These are phyloP conservation scores for Capricornis sumatraensis DNA, from an alignment of 2,113 vertebrate species.

Conservation along the genomic window DNA sequence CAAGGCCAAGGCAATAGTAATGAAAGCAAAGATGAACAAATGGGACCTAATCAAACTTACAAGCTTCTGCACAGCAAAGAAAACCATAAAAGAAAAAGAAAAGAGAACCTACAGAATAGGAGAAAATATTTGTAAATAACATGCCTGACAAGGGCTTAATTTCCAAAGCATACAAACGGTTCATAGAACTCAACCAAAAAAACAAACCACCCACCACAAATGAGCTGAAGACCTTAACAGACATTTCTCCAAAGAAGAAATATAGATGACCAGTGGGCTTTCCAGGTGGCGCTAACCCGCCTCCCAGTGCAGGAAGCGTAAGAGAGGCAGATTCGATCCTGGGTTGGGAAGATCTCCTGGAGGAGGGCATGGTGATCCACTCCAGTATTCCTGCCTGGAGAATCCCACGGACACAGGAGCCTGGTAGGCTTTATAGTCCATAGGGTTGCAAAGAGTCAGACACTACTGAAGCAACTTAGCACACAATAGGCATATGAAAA, in stretches of 20 bases:
- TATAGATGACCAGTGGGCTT: neutral
- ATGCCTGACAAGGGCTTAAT: neutral
- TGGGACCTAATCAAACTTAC: neutral
- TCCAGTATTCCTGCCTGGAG: neutral
- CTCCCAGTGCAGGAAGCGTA: neutral
- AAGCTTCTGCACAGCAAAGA: neutral
- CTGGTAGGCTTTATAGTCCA: neutral
- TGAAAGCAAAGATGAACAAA: neutral
- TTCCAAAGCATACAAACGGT: neutral
- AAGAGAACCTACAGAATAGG: neutral
- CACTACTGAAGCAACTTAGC: neutral
- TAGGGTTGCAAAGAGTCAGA: neutral
- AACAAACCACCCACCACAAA: neutral
- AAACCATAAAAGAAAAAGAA: neutral
- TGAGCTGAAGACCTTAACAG: neutral
- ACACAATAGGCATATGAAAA: neutral
- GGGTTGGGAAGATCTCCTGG: neutral
- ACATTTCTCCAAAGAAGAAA: neutral
- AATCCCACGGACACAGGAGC: neutral
- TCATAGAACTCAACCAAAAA: neutral
- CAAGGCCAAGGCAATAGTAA: neutral
- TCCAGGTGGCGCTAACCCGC: accelerated
- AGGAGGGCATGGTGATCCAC: neutral
- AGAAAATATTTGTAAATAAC: neutral
- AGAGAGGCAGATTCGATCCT: neutral